Evolutionary conservation across 2,888 invertebrate genomes (phyloP).

Genomic region (Trichogramma dendrolimi): DNA sequence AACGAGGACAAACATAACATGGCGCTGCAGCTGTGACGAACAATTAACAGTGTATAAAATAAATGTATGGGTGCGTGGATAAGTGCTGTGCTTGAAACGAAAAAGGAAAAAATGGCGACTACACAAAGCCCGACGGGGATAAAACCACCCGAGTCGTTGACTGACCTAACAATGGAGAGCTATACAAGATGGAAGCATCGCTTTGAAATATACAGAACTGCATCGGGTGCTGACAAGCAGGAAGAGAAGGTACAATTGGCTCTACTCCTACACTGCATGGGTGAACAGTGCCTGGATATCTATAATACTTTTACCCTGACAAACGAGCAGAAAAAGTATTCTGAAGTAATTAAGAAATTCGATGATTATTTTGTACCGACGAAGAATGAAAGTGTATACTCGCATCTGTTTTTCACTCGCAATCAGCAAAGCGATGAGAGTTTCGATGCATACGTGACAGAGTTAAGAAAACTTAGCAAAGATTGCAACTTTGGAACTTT

Average conservation of each 20-base stretch:
- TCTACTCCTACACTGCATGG: slow-evolving; percentile 33
- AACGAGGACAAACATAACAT: slow-evolving; percentile 9
- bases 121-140: not conserved
- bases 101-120: not conserved
- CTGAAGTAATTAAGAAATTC: slow-evolving; percentile 29
- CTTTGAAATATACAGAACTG: slow-evolving; percentile 22
- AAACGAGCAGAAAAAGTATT: slow-evolving; percentile 27
- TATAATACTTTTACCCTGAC: slow-evolving; percentile 33
- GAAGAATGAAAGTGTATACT: slow-evolving; percentile 27
- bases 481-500: slow-evolving; percentile 33
- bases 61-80: not conserved
- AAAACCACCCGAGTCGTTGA: slow-evolving; percentile 11
- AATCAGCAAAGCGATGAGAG: slow-evolving; percentile 27
- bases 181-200: slow-evolving; percentile 19
- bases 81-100: not conserved
- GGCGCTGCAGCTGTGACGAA: slow-evolving; percentile 11
- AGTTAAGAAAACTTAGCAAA: slow-evolving; percentile 28
- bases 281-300: slow-evolving; percentile 32
- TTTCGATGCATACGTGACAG: slow-evolving; percentile 32
- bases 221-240: slow-evolving; percentile 31
- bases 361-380: slow-evolving; percentile 26
- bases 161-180: slow-evolving; percentile 11
- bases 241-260: slow-evolving; percentile 30
- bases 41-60: not conserved
- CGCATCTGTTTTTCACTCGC: slow-evolving; percentile 32